Evolutionary conservation across 2,888 invertebrate genomes (phyloP), one percentile per base, ranked within the genome.

Genomic region (Brachypterus glaber): DNA sequence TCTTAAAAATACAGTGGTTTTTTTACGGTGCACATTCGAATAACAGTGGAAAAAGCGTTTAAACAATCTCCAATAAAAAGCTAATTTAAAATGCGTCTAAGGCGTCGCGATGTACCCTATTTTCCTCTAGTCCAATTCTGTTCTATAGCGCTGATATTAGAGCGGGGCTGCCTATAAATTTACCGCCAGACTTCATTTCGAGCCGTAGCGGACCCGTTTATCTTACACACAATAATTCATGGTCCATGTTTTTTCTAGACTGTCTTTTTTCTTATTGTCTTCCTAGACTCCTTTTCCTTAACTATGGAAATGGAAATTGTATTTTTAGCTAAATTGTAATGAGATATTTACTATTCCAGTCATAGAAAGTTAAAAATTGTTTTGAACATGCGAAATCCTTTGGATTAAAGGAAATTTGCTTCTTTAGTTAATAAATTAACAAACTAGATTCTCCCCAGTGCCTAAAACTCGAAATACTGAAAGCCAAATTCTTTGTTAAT

Each of bases 131-230:
- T 64, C 64, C 65, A 64, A 64, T 65, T 64, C 64, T 63, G 64
- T 59, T 60, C n/a, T n/a, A 59, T 58, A 52, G 56, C 58, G 60
- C 58, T 64, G 66, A 64, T 64, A 64, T 64, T 66, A 64, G 64
- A 63, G 59, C 60, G 51, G 59, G 60, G 58, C 59, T 55, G 57
- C 51, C 57, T 59, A 64, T 66, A 66, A 66, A 66, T 66, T 65
- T 64, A 74, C 66, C 66, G 65, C 72, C 64, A 66, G 76, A 76
- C 76, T 77, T 77, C 77, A 77, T 77, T 77, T 77, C 75, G 76
- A 74, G 72, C 72, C 70, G 71, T 74, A 74, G 74, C 72, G 72
- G 71, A 70, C 74, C 73, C 76, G 76, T 76, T 76, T 76, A 76
- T 76, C 76, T 77, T 76, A 69, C 73, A 71, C 68, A 71, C 72